phyloP scores from a whole-genome alignment of 1,140 invertebrate species.

The Contarinia nasturtii region DNA sequence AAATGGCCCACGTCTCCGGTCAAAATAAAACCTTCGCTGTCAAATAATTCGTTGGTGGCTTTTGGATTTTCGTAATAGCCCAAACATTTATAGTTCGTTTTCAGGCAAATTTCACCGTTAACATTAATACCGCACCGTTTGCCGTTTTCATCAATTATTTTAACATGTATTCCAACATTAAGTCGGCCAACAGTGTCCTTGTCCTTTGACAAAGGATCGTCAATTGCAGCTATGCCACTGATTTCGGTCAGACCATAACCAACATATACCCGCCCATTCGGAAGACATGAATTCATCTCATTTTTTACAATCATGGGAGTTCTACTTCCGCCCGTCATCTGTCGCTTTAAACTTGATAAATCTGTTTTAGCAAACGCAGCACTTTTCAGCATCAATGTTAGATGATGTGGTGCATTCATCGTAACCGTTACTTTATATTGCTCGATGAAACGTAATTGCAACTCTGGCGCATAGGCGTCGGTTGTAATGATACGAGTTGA shows the following conservation, averaged over 20 bases:
- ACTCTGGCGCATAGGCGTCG: neutral
- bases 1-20: conserved; percentile 46
- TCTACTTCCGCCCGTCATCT: neutral
- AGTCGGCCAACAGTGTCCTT: conserved; percentile 13
- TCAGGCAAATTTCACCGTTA: conserved; percentile 18
- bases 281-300: neutral
- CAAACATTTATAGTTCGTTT: conserved; percentile 16
- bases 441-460: neutral
- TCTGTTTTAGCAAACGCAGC: neutral
- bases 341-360: neutral
- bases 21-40: conserved; percentile 38
- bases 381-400: neutral
- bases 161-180: conserved; percentile 16
- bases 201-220: neutral
- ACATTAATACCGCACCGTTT: conserved; percentile 17
- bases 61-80: conserved; percentile 21
- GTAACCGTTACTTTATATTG: neutral
- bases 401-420: neutral
- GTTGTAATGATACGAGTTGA: neutral
- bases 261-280: conserved; percentile 1
- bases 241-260: conserved; percentile 4
- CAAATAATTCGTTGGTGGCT: conserved; percentile 18
- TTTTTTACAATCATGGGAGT: neutral
- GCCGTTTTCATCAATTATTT: conserved; percentile 23
- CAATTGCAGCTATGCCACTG: neutral